A percentile compares a stretch with the other conserved stretches of the same genome.
Evolutionary conservation across 2,888 invertebrate genomes (phyloP).

Genomic region (Melanargia galathea): DNA sequence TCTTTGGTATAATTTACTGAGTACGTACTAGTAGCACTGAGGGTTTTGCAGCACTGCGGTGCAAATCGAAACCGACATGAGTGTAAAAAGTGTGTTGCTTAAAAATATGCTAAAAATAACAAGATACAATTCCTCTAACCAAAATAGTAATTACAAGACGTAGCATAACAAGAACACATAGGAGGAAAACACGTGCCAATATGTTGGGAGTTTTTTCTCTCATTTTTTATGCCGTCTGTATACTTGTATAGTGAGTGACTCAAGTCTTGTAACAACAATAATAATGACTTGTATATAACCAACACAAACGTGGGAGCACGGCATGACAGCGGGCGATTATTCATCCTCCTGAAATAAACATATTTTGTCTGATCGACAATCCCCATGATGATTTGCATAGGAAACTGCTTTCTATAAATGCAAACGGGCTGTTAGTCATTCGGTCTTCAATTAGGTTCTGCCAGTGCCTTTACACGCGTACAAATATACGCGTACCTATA

Average conservation of each 20-base stretch:
- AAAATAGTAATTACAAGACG: too few species aligned
- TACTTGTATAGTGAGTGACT: too few species aligned
- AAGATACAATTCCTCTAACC: too few species aligned
- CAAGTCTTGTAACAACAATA: slow-evolving; percentile 11
- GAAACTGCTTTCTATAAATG: slow-evolving; percentile 57
- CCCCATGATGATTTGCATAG: slow-evolving; percentile 64
- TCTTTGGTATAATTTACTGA: too few species aligned
- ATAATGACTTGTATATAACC: slow-evolving; percentile 15
- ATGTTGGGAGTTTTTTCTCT: neutral
- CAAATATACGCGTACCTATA: too few species aligned
- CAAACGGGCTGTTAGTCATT: slow-evolving; percentile 6
- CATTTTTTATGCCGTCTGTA: neutral
- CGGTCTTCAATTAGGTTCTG: neutral
- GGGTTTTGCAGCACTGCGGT: too few species aligned
- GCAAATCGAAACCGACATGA: too few species aligned
- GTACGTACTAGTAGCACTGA: too few species aligned
- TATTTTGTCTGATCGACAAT: slow-evolving; percentile 62
- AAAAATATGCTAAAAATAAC: too few species aligned
- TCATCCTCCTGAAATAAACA: slow-evolving; percentile 64
- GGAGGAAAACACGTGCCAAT: neutral
- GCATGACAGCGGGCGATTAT: slow-evolving; percentile 53
- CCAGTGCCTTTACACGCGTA: too few species aligned
- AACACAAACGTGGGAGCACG: slow-evolving; percentile 37
- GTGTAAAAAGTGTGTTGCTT: too few species aligned
- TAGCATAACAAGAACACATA: neutral